These are phyloP conservation scores for Noturus placidus DNA, from an alignment of 2,113 vertebrate species.

Conservation along the genomic window DNA sequence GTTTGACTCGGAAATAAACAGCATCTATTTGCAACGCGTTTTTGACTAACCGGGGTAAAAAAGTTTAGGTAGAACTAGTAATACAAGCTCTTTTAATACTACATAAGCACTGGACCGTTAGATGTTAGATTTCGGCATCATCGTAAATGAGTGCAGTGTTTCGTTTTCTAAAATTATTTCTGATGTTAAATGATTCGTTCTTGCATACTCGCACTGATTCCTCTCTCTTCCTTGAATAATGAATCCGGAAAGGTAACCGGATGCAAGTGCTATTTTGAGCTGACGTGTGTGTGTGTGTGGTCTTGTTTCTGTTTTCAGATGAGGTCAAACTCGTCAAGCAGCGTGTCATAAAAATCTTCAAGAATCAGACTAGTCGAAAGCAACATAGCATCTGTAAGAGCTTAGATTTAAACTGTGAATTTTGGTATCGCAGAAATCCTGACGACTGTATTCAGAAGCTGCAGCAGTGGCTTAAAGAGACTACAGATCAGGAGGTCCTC, in stretches of 20 bases:
- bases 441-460: background rate
- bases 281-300: background rate
- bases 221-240: background rate
- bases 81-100: background rate
- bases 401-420: background rate
- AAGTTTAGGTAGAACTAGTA: background rate
- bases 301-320: constrained; percentile 5
- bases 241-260: background rate
- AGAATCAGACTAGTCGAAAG: background rate
- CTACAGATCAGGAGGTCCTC: background rate
- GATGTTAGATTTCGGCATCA: background rate
- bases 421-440: background rate
- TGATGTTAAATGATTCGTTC: background rate
- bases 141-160: background rate
- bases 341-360: background rate
- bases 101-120: background rate
- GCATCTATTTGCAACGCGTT: background rate
- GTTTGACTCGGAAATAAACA: background rate
- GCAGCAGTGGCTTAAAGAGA: background rate
- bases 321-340: background rate
- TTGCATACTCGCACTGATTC: background rate
- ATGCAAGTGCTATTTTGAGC: background rate
- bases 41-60: background rate
- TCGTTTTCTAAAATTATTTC: background rate
- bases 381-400: background rate